Base-by-base conservation (phyloP, 2,797 vertebrate species). In the Cryptoprocta ferox region DNA sequence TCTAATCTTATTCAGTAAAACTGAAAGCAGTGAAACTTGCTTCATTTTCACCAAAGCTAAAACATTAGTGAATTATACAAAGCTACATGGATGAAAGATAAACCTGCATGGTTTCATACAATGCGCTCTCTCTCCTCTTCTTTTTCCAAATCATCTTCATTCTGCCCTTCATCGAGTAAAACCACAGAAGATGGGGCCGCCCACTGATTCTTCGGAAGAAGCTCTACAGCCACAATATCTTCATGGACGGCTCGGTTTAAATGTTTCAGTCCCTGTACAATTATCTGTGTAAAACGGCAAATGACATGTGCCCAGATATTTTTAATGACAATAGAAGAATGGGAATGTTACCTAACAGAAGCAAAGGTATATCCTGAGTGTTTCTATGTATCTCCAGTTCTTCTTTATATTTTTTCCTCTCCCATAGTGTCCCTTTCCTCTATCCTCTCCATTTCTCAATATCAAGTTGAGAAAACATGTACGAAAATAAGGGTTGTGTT, bases 201-300 rank as follows among this genome's bases (percentile, higher is more conserved):
- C 99, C 99, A 99, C 73, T 99, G 98, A 95, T 98, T 98, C 95
- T 97, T 99, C 0, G 99, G 98, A 90, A 99, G 97, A 81, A 99
- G 98, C 96, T 99, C 99, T 96, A 99, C 99, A 0, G 99, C 99
- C 56, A 99, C 99, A 92, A 99, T 98, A 93, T 99, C 99, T 98
- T 99, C 99, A 97, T 99, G 98, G 93, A 99, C 98, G 0, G 99
- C 99, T 98, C 99, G 98, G 97, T 99, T 99, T 97, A 99, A 98
- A 98, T 99, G 99, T 97, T 99, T 99, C 82, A 99, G 99, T 94
- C 99, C 99, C 97, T 99, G 99, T 91, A 99, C 96, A 83, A 99
- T 98, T 98, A 99, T 98, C 99, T 99, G 97, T 96, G 96, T 91
- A 19, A 97, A 97, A 97, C 2, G 84, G 84, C 16, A 96, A 89